phyloP scores from a whole-genome alignment of 2,888 invertebrate species.

The Ophion obscuratus region DNA sequence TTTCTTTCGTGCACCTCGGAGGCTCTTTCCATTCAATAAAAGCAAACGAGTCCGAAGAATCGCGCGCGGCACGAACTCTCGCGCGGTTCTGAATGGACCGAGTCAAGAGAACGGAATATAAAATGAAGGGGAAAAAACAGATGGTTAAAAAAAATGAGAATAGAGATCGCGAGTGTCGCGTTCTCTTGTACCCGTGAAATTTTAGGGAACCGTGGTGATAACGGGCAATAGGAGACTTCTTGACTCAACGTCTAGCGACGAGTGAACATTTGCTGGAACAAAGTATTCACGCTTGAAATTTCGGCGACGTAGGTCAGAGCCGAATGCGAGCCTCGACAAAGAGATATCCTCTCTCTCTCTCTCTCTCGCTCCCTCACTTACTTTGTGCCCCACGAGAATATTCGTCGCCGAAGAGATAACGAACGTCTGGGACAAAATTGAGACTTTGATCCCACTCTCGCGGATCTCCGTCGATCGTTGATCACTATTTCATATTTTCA shows the following conservation, averaged over 20 bases:
- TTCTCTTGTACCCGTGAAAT: background rate
- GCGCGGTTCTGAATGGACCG: constrained; percentile 32
- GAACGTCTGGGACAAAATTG: constrained; percentile 63
- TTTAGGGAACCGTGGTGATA: constrained; percentile 25
- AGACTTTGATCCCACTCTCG: constrained; percentile 62
- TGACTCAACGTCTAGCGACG: background rate
- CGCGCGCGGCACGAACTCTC: constrained; percentile 16
- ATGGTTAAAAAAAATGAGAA: background rate
- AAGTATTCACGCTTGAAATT: constrained; percentile 1
- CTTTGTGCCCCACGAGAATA: constrained; percentile 13
- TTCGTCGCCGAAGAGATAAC: constrained; percentile 47
- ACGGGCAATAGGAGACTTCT: constrained; percentile 43
- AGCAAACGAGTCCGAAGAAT: background rate
- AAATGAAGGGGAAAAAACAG: background rate
- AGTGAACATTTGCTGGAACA: constrained; percentile 1
- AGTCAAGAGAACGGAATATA: constrained; percentile 1
- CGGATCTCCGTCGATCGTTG: background rate
- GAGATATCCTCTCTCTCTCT: constrained; percentile 11
- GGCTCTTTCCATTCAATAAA: constrained; percentile 18
- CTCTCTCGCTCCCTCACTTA: constrained; percentile 4
- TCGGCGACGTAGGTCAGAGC: constrained; percentile 20
- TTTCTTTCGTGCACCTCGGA: background rate
- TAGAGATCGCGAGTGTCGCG: background rate
- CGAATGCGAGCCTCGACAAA: background rate
- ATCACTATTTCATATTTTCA: background rate